Percentiles rank a stretch among this genome's conserved stretches.
Conservation (phyloP, 2,797 vertebrate genomes). For the Danio albolineatus region DNA sequence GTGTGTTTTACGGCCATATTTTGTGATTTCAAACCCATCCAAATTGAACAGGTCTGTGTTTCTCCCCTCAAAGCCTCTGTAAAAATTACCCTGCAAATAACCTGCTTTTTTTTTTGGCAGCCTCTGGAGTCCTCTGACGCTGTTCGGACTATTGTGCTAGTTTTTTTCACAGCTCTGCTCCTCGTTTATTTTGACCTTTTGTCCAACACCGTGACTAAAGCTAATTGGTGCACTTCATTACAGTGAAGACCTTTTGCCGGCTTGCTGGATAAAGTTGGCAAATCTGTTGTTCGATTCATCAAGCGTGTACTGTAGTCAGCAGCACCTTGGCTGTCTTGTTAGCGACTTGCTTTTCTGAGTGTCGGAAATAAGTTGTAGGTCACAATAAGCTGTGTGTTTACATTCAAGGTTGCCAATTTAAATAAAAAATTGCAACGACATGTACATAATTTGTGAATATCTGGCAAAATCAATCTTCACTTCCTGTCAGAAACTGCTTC, state of each 20-base stretch:
- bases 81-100: slow-evolving; percentile 3
- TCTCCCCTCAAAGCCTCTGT: background rate
- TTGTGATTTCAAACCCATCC: background rate
- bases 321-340: background rate
- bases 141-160: background rate
- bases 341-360: background rate
- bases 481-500: no score
- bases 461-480: no score
- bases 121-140: background rate
- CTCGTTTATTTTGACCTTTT: slow-evolving; percentile 41
- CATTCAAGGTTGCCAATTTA: no score
- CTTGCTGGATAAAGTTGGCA: background rate
- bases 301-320: background rate
- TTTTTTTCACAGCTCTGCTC: background rate
- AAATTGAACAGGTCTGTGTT: slow-evolving; percentile 4
- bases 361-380: background rate
- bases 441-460: no score
- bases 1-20: background rate
- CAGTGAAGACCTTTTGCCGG: background rate
- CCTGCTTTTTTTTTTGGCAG: background rate
- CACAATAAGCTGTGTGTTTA: no score
- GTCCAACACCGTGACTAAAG: slow-evolving; percentile 3
- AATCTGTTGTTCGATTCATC: background rate
- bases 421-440: no score
- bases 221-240: slow-evolving; percentile 32